Conservation (phyloP, 2,113 vertebrate species). For the Corythornis vintsioides region DNA sequence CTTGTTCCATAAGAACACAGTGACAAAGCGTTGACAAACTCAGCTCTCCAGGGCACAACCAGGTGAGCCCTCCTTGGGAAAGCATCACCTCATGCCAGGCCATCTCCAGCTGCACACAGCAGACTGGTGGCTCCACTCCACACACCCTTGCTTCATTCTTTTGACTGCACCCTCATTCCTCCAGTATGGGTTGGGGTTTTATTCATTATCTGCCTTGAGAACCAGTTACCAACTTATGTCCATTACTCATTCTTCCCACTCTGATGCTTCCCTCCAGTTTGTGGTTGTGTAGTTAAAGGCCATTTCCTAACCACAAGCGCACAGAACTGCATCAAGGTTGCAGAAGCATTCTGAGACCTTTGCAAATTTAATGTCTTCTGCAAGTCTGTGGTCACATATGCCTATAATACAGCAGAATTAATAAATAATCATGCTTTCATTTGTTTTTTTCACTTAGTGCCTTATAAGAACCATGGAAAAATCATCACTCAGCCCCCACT, state of each 20-base stretch:
- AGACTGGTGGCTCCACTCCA: no score
- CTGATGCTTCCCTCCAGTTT: neutral
- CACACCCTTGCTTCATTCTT: neutral
- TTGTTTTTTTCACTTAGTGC: neutral
- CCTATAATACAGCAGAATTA: neutral
- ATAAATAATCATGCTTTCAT: neutral
- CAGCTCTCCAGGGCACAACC: neutral
- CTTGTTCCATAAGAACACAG: neutral
- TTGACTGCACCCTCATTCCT: neutral
- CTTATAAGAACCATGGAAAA: neutral
- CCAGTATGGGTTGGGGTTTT: no score
- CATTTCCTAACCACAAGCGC: neutral
- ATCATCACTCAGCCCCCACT: fast-evolving
- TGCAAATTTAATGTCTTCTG: neutral
- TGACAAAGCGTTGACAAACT: neutral
- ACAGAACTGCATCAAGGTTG: neutral
- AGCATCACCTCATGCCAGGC: fast-evolving
- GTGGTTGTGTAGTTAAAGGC: neutral
- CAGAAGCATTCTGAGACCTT: neutral
- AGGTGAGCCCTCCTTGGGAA: fast-evolving
- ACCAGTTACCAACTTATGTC: neutral
- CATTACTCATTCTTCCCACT: neutral
- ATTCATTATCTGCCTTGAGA: neutral
- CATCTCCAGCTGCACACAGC: neutral
- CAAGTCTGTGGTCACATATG: neutral